Evolutionary conservation across 1,140 invertebrate species (phyloP), one percentile per base, ranked within the genome.

Genomic region (Cyclina sinensis): DNA sequence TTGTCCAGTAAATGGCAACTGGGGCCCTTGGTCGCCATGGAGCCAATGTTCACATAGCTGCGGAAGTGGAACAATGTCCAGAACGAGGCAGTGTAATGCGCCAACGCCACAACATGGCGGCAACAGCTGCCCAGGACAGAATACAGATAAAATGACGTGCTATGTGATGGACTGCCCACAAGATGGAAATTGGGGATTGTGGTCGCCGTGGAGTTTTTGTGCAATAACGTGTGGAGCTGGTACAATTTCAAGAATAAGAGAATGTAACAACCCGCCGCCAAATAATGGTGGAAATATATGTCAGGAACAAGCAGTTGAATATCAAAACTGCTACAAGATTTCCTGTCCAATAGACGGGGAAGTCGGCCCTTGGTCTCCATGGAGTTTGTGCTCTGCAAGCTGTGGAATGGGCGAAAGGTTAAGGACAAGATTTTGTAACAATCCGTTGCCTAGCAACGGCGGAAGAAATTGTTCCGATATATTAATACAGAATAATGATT

Each of bases 21-120:
- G 97, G 97, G 95, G 96, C 59, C 81, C 94, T 1, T 97, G 97
- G 97, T 93, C 94, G 24, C 59, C 93, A 7, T 97, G 97, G 97
- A 96, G 96, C 43, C 94, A 96, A n/a, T 97, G 97, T 93, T 97
- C 97, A 4, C 95, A 96, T 37, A 95, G 96, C 7, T 97, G 97
- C 91, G 97, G 96, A 7, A 92, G 95, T 30, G 97, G 97, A 5
- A 96, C 96, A 5, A 35, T 57, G 16, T 68, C 51, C 0, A 54
- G 86, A 74, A 65, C 30, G 0, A 78, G 92, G 16, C 21, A 16
- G 12, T 92, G 92, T 57, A 81, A 90, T 57, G 73, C 82, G 62
- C 90, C 91, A 54, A 1, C 74, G 14, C 82, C 90, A 35, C 35
- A 51, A 3, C 21, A 70, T 51, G 86, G 82, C 7, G 92, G 91